phyloP scores from a whole-genome alignment of 2,888 invertebrate species.

The Melanchra persicariae region DNA sequence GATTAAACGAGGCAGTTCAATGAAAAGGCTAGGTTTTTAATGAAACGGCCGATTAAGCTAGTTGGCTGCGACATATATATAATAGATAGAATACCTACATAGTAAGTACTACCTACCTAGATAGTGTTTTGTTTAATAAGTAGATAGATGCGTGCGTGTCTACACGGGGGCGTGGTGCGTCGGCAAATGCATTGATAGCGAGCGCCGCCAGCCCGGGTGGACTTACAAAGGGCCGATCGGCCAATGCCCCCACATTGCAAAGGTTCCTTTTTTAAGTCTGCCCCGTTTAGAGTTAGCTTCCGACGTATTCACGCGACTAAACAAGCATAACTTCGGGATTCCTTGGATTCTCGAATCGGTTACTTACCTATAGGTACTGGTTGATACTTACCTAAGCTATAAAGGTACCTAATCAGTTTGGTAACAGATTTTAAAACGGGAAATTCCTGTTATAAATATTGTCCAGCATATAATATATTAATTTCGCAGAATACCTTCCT shows the following conservation, averaged over 20 bases:
- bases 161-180: conserved; percentile 39
- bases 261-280: conserved; percentile 73
- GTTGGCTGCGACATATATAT: no score
- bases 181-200: conserved; percentile 63
- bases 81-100: no score
- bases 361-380: not conserved
- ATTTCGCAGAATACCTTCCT: not conserved
- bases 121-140: conserved; percentile 20
- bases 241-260: conserved; percentile 80
- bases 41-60: no score
- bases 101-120: not conserved
- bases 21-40: no score
- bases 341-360: conserved; percentile 8
- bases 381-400: not conserved
- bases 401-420: not conserved
- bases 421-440: conserved; percentile 26
- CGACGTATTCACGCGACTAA: conserved; percentile 44
- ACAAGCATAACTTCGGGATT: conserved; percentile 20
- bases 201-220: conserved; percentile 53
- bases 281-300: conserved; percentile 70
- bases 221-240: conserved; percentile 77
- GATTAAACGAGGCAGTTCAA: no score
- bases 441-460: conserved; percentile 8
- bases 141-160: conserved; percentile 46
- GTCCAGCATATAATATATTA: no score